Conservation (phyloP, 1,140 invertebrate species). For the Heterodera carotae region DNA sequence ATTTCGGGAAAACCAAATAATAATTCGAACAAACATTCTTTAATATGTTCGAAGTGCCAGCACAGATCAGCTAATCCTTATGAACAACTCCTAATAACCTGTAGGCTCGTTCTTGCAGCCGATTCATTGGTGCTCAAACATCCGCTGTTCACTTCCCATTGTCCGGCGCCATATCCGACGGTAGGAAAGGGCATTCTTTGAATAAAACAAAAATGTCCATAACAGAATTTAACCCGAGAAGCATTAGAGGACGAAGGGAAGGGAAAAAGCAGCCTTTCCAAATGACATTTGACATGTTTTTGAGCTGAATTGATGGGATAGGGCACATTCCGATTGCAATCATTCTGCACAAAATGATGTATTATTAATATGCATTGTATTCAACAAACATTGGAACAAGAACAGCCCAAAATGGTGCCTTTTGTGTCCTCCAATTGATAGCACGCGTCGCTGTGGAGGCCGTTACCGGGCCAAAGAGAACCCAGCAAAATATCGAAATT, state of each 20-base stretch:
- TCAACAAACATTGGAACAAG: conserved; percentile 32
- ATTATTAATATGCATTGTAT: conserved; percentile 5
- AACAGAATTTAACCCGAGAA: conserved; percentile 32
- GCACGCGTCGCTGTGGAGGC: conserved; percentile 38
- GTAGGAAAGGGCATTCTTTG: conserved; percentile 32
- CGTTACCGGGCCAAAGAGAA: conserved; percentile 37
- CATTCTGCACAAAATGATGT: conserved; percentile 30
- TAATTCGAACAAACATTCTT: too few relatives aligned
- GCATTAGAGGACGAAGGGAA: conserved; percentile 2
- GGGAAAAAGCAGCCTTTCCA: conserved; percentile 13
- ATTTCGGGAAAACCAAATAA: too few relatives aligned
- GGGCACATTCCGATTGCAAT: conserved; percentile 39
- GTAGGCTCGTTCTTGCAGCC: conserved; percentile 2
- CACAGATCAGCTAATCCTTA: too few relatives aligned
- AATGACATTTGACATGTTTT: conserved; percentile 29
- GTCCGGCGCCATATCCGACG: conserved; percentile 40
- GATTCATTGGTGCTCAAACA: conserved; percentile 29
- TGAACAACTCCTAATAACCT: too few relatives aligned
- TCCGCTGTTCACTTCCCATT: conserved; percentile 22
- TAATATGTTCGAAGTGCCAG: too few relatives aligned
- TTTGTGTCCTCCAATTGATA: conserved; percentile 31
- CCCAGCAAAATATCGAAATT: conserved; percentile 46
- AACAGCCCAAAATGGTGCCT: conserved; percentile 34
- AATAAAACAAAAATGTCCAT: conserved; percentile 44
- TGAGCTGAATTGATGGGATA: conserved; percentile 31